A percentile compares a stretch with the other conserved stretches of the same genome.
These are phyloP conservation scores for Drosophila nr. perissopoda DNA, from an alignment of 2,888 invertebrate genomes.

Conservation along the genomic window DNA sequence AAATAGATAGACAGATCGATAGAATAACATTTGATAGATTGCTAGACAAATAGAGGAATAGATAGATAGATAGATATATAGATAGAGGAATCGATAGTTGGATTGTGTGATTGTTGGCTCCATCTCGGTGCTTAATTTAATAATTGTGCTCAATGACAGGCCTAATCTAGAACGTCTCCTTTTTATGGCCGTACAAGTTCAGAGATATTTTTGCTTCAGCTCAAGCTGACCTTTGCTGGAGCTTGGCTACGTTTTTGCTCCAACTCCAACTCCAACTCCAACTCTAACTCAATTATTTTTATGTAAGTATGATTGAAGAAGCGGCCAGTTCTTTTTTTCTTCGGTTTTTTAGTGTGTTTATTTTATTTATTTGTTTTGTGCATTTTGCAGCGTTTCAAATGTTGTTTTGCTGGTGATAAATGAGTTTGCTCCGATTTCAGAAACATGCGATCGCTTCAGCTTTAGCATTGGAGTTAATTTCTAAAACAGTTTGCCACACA, in stretches of 20 bases:
- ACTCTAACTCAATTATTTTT: conserved; percentile 20
- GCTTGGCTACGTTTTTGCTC: conserved; percentile 30
- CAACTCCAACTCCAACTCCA: conserved; percentile 32
- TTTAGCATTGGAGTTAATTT: conserved; percentile 72
- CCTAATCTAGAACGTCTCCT: conserved; percentile 63
- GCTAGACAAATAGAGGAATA: not conserved
- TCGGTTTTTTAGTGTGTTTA: not conserved
- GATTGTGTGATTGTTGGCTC: conserved; percentile 25
- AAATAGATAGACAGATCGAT: not conserved
- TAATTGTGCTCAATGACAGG: conserved; percentile 64
- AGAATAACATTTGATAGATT: not conserved
- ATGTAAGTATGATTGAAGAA: conserved; percentile 11
- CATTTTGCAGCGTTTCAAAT: conserved; percentile 22
- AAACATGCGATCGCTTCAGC: conserved; percentile 61
- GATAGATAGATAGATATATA: not conserved
- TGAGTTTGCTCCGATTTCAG: conserved; percentile 76
- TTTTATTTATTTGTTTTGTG: not conserved
- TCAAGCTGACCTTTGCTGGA: conserved; percentile 42
- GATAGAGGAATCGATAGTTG: conserved; percentile 7
- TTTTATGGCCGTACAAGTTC: conserved; percentile 42
- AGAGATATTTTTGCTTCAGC: conserved; percentile 21
- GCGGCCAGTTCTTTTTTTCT: conserved; percentile 5
- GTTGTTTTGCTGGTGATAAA: conserved; percentile 63
- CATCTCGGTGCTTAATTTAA: conserved; percentile 40
- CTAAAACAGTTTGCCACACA: conserved; percentile 52